phyloP scores from a whole-genome alignment of 2,113 vertebrate species.

The Porphyrio hochstetteri region DNA sequence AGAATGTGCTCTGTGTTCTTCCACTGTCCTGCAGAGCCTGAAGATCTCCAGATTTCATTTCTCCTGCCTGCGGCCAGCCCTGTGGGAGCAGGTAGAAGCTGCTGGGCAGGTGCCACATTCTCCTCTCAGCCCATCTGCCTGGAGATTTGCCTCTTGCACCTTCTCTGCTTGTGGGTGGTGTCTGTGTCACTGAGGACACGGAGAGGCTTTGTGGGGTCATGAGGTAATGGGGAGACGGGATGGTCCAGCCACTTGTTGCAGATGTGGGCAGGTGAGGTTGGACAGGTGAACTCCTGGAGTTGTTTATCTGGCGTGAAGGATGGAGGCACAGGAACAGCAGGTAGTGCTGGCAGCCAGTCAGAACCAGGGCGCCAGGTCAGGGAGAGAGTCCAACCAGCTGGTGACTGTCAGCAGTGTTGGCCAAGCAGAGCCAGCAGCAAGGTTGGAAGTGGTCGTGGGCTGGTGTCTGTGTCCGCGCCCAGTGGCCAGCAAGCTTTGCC shows the following conservation, averaged over 20 bases:
- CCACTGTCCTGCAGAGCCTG: neutral
- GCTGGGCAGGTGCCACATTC: neutral
- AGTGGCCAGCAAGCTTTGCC: neutral
- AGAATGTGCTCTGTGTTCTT: neutral
- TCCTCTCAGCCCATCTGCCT: neutral
- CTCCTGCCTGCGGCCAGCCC: neutral
- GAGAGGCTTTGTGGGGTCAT: neutral
- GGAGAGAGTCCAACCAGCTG: neutral
- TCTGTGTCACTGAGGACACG: neutral
- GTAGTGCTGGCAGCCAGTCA: neutral
- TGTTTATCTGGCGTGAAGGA: neutral
- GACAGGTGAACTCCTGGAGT: neutral
- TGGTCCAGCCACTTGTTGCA: neutral
- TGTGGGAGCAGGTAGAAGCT: neutral
- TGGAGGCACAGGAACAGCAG: neutral
- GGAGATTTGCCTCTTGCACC: neutral
- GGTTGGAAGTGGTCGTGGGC: neutral
- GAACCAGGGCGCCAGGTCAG: neutral
- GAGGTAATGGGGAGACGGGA: neutral
- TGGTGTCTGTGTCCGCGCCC: neutral
- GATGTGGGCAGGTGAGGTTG: neutral
- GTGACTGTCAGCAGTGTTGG: neutral
- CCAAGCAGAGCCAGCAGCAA: neutral
- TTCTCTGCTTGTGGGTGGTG: accelerated
- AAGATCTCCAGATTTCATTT: neutral